phyloP scores from a whole-genome alignment of 2,113 vertebrate species.

The Phyllostomus hastatus region DNA sequence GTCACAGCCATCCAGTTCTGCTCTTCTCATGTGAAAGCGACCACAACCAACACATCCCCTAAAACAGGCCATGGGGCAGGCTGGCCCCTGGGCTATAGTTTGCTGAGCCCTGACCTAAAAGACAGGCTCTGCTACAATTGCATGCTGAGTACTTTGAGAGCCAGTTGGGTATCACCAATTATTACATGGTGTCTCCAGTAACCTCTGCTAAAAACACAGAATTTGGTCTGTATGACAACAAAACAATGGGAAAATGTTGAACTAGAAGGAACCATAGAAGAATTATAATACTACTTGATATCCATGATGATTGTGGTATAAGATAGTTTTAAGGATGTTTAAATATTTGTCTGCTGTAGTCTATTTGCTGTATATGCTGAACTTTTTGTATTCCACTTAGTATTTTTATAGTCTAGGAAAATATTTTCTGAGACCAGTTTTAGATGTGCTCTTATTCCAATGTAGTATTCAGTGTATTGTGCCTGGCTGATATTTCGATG shows the following conservation, averaged over 20 bases:
- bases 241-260: conserved; percentile 40
- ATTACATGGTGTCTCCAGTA: conserved; percentile 15
- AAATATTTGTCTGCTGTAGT: conserved; percentile 68
- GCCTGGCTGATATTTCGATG: conserved; percentile 70
- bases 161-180: conserved; percentile 55
- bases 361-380: conserved; percentile 70
- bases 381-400: conserved; percentile 80
- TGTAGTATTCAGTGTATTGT: conserved; percentile 58
- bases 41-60: accelerated
- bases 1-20: background rate
- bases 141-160: conserved; percentile 79
- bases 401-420: conserved; percentile 82
- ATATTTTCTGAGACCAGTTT: conserved; percentile 78
- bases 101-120: background rate
- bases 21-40: background rate
- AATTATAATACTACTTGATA: conserved; percentile 60
- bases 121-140: conserved; percentile 17
- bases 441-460: conserved; percentile 72
- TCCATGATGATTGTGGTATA: conserved; percentile 71
- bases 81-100: background rate
- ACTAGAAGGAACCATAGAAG: conserved; percentile 42
- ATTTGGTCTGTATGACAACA: conserved; percentile 41
- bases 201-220: conserved; percentile 42
- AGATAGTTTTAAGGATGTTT: conserved; percentile 48
- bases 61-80: background rate